Evolutionary conservation across 2,113 vertebrate species (phyloP), one percentile per base, ranked within the genome.

Genomic region (Megaleporinus macrocephalus): DNA sequence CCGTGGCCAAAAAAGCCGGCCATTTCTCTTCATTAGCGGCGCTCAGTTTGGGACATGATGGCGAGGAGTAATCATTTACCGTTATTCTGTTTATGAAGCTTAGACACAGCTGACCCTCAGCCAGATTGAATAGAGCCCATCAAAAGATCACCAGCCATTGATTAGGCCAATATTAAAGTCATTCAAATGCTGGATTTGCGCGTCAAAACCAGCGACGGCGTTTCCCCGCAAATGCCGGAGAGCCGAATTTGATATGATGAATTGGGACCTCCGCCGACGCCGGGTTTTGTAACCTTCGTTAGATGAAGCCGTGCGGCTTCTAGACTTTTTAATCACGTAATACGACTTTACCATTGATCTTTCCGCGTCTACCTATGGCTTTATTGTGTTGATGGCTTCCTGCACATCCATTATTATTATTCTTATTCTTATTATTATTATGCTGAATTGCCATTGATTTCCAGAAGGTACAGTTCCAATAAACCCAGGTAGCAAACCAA

Each of bases 131-230:
- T 94, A 93, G 95, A 92, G 93, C 90, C 95, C 95, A 93, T 96
- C 96, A 96, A 98, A 99, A 99, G 97, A 99, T 93, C 96, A 97
- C 94, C 92, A 95, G 95, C 93, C 97, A 99, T 99, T 97, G 97
- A 99, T 98, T 97, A 96, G 92, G 90, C 93, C 92, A 95, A 97
- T 98, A 98, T 98, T 97, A 97, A 97, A 97, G 95, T 96, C 96
- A 96, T 94, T 96, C 95, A 96, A 93, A 96, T 97, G 92, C 93
- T 95, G 92, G 92, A 95, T 97, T 96, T 95, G 96, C 96, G 97
- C 96, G 96, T 96, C 96, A 98, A 71, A 95, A 96, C 92, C 95
- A 91, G 94, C 85, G 89, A 91, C 88, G 87, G 86, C 90, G 89
- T 92, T n/a, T 90, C 79, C 66, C 59, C 59, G 80, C 29, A 82